Base-by-base conservation (phyloP, 2,888 invertebrate species). In the Xestia xanthographa region DNA sequence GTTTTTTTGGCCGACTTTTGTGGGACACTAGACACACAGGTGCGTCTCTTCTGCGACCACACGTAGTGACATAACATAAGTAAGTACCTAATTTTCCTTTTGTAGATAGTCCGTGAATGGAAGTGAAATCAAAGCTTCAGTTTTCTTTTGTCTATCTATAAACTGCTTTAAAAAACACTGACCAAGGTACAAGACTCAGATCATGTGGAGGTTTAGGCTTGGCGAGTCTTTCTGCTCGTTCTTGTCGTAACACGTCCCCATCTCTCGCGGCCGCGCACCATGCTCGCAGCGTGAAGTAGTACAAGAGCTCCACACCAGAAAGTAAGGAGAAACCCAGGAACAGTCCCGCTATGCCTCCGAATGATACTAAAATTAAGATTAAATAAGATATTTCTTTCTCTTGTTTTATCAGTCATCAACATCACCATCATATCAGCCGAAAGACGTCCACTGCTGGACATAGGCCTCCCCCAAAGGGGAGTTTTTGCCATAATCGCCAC, bases 281-380 rank as follows among this genome's bases (percentile, higher is more conserved):
- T 20, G 97, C 97, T 67, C 98, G 96, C 85, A 98, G 93, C 0
- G 98, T 98, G 90, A 98, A 98, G 91, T 98, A 98, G 92, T 98
- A 98, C 53, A 98, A 92, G 45, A 98, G 96, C 94, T 98, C 98
- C 20, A 98, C 98, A 0, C 98, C 98, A 0, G 98, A 98, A 2
- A 98, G 94, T 48, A 98, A 93, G 3, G 98, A 98, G 93, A 98
- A 98, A 0, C 98, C 98, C 20, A 98, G 93, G 86, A 98, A 97
- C n/a, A 97, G 92, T 0, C 97, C 97, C 0, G 97, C 97, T 82
- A 97, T 97, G 43, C 97, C 97, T 43, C 97, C 97, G 88, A 97
- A 97, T 0, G 97, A 97, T 56, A 97, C 97, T 97, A 91, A 53
- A 83, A 82, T 48, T n/a, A 14, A n/a, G n/a, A n/a, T n/a, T 45